Evolutionary conservation across 2,113 vertebrate species (phyloP), one percentile per base, ranked within the genome.

Genomic region (Lutjanus erythropterus): DNA sequence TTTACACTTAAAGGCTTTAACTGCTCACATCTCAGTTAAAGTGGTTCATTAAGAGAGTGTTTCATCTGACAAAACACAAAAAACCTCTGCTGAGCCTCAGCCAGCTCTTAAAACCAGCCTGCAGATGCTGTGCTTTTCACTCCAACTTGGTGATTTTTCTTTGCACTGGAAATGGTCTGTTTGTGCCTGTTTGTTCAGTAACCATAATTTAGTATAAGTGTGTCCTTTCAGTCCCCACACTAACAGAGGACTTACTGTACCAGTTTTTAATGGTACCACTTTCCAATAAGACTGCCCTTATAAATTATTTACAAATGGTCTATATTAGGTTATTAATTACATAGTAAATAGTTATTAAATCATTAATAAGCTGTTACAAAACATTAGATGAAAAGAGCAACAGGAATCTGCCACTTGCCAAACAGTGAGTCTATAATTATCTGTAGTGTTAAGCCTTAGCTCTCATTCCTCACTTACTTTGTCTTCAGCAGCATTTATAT

Each of bases 31-130:
- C 70, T 64, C 35, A 16, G 6, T 61, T 46, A 56, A 71, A 73
- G 5, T 1, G 12, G n/a, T 41, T 68, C 52, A 71, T 78, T 59
- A 64, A 18, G 9, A 50, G 7, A 50, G 7, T 27, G 58, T 80
- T 72, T 74, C 25, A 58, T 58, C 46, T 49, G 27, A 58, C 21
- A 31, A 67, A 56, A 71, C 41, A 50, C 1, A 68, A 65, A 47
- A 12, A 52, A 33, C 25, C 9, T 46, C 61, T 8, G 9, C 60
- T 62, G 5, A 47, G 18, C 49, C 1, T 41, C 41, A 16, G 25
- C 35, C 66, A 27, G 64, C 25, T 78, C 6, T 10, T 21, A 58
- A 42, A 72, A 33, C 58, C 49, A 31, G 29, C 49, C 74, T 52
- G 37, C 50, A 58, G 58, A 53, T 33, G 53, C 25, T 52, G 19